Conservation (phyloP, 2,888 invertebrate species). For the Harpalus rufipes region DNA sequence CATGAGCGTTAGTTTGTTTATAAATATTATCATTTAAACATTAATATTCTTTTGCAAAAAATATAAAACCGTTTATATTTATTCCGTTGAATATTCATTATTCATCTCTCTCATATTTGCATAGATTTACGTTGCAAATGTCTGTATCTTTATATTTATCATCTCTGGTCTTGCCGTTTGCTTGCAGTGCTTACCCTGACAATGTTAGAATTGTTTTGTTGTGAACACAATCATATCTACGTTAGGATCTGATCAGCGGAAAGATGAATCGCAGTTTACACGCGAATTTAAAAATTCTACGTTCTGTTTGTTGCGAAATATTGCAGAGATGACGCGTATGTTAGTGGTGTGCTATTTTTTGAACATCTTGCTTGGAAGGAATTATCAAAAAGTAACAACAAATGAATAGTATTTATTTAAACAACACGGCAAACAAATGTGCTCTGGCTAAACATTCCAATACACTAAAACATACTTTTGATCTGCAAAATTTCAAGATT, state of each 20-base stretch:
- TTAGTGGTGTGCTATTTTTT: background rate
- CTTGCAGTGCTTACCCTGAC: conserved; percentile 16
- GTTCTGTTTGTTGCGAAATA: background rate
- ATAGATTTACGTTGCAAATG: conserved; percentile 33
- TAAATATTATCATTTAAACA: background rate
- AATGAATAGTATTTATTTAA: too few relatives aligned
- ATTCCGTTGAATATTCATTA: background rate
- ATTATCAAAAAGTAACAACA: too few relatives aligned
- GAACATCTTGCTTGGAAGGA: too few relatives aligned
- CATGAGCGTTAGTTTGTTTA: too few relatives aligned
- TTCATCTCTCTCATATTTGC: conserved; percentile 10
- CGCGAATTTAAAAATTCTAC: background rate
- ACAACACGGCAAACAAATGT: too few relatives aligned
- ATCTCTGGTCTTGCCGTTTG: background rate
- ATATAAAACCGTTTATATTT: background rate
- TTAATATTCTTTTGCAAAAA: background rate
- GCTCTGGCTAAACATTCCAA: too few relatives aligned
- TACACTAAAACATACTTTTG: too few relatives aligned
- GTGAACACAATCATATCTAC: conserved; percentile 37
- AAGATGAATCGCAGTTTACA: conserved; percentile 35
- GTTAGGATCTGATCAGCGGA: conserved; percentile 6
- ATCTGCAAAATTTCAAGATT: too few relatives aligned
- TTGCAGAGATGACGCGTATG: background rate
- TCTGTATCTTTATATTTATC: conserved; percentile 13
- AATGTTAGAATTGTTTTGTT: conserved; percentile 46